Evolutionary conservation across 2,113 vertebrate species (phyloP).

Genomic region (Taxidea taxus): DNA sequence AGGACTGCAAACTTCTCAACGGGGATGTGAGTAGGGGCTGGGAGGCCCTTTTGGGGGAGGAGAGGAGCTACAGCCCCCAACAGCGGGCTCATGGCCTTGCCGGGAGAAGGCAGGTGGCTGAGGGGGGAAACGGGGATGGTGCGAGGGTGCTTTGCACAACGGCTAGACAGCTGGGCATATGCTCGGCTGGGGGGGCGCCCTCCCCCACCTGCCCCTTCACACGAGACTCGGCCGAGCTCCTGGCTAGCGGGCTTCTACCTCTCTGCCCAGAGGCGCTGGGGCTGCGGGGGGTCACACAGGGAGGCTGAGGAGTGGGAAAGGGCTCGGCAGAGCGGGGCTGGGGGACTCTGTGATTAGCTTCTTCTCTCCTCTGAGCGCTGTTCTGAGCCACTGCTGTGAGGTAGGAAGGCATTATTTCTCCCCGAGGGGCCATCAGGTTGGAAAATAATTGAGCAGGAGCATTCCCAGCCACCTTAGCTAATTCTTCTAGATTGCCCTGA

Average conservation of each 20-base stretch:
- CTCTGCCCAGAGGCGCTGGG: neutral
- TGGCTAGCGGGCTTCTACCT: accelerated
- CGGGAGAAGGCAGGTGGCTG: neutral
- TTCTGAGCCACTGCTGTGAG: neutral
- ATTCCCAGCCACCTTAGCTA: neutral
- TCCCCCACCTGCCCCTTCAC: no score
- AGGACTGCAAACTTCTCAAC: slow-evolving; percentile 96
- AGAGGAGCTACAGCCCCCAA: accelerated
- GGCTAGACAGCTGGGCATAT: neutral
- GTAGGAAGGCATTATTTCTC: neutral
- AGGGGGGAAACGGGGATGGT: accelerated
- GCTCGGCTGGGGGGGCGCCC: accelerated
- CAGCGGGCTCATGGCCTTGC: neutral
- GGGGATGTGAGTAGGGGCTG: slow-evolving; percentile 90
- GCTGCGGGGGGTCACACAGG: neutral
- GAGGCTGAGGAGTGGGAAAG: neutral
- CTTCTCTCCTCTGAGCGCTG: neutral
- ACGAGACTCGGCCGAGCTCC: accelerated
- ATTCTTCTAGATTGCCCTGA: neutral
- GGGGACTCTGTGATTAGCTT: neutral
- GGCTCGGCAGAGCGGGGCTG: accelerated
- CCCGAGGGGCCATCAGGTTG: neutral
- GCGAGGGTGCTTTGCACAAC: accelerated
- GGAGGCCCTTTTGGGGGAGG: neutral
- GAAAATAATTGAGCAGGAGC: neutral